Conservation (phyloP, 2,797 vertebrate genomes). For the Synanceia verrucosa region DNA sequence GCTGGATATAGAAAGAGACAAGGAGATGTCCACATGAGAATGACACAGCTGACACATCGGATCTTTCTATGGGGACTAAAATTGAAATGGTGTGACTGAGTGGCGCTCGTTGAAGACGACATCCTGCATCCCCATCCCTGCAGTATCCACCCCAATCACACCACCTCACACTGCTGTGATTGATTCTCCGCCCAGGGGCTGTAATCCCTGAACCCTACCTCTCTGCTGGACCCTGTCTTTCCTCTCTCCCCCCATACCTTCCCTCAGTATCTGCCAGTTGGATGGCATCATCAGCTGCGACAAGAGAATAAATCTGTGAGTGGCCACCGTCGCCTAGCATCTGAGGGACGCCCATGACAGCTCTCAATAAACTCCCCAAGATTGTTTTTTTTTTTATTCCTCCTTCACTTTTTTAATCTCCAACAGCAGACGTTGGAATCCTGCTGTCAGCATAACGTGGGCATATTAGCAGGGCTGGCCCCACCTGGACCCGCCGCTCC, state of each 20-base stretch:
- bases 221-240: constrained; percentile 49
- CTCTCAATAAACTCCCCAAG: constrained; percentile 79
- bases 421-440: constrained; percentile 82
- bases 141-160: constrained; percentile 44
- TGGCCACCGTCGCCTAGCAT: constrained; percentile 54
- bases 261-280: constrained; percentile 56
- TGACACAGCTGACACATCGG: constrained; percentile 59
- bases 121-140: constrained; percentile 28
- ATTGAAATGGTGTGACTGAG: constrained; percentile 70
- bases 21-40: constrained; percentile 52
- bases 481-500: constrained; percentile 82
- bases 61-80: constrained; percentile 54
- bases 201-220: constrained; percentile 76
- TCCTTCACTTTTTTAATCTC: constrained; percentile 78
- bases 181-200: constrained; percentile 71
- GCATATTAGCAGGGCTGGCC: constrained; percentile 83
- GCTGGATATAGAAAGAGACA: constrained; percentile 31
- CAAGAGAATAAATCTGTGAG: constrained; percentile 80
- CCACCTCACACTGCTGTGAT: constrained; percentile 60
- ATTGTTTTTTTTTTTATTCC: constrained; percentile 63
- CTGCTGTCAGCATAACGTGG: constrained; percentile 88
- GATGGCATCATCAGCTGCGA: constrained; percentile 76
- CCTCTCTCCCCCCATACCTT: constrained; percentile 6
- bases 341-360: constrained; percentile 70
- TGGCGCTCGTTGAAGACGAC: constrained; percentile 49